Evolutionary conservation across 2,797 vertebrate genomes (phyloP).

Genomic region (Sebastes vulpes): DNA sequence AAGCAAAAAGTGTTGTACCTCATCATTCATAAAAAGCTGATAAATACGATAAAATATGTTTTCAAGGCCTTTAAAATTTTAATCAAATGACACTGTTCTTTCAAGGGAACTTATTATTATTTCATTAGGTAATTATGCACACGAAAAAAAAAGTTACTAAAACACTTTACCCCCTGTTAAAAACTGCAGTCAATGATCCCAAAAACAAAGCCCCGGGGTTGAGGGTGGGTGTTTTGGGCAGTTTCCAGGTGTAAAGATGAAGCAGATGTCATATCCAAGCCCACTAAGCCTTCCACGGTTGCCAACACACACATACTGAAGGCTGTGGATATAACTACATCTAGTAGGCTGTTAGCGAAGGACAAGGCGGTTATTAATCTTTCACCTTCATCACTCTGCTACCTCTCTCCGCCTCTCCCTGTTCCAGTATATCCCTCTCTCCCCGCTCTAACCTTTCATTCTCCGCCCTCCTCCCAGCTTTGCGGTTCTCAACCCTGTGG

Average conservation of each 20-base stretch:
- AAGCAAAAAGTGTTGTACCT: not conserved
- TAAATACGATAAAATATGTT: not conserved
- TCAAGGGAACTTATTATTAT: not conserved
- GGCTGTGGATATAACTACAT: not conserved
- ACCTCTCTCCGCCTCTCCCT: not conserved
- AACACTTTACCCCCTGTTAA: not conserved
- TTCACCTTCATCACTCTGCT: conserved; percentile 44
- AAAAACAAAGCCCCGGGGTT: not conserved
- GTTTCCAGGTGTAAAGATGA: not conserved
- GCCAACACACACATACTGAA: not conserved
- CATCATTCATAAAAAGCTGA: not conserved
- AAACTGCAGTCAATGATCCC: not conserved
- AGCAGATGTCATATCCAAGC: not conserved
- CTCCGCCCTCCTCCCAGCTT: conserved; percentile 15
- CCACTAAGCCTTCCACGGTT: not conserved
- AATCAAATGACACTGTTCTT: not conserved
- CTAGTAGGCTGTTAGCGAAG: conserved; percentile 15
- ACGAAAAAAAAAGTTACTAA: not conserved
- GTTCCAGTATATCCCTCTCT: not conserved
- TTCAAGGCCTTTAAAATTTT: not conserved
- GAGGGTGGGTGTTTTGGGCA: not conserved
- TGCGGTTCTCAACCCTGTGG: conserved; percentile 32
- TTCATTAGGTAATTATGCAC: not conserved
- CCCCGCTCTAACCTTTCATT: conserved; percentile 29
- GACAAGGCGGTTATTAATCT: conserved; percentile 47